Evolutionary conservation across 1,140 invertebrate genomes (phyloP).

Genomic region (Monomorium pharaonis): DNA sequence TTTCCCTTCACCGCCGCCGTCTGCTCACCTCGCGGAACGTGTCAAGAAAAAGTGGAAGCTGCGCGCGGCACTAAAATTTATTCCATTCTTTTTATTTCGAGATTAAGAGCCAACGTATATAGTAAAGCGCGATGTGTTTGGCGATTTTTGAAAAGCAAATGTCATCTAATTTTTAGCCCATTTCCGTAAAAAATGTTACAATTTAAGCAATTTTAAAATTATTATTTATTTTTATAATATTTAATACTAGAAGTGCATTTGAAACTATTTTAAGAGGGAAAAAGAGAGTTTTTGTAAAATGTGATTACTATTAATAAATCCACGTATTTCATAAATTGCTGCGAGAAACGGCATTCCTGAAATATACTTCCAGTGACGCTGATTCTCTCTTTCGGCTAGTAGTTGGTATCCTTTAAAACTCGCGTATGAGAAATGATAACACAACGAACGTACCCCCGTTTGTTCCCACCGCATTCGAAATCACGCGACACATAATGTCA

Average conservation of each 20-base stretch:
- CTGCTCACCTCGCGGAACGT: neutral
- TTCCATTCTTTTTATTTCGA: constrained; percentile 43
- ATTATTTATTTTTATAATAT: neutral
- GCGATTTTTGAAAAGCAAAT: neutral
- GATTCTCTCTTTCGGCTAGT: neutral
- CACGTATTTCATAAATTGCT: neutral
- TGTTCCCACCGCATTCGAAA: constrained; percentile 67
- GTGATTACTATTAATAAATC: neutral
- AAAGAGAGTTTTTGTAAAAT: neutral
- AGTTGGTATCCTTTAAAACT: constrained; percentile 1
- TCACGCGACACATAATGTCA: constrained; percentile 58
- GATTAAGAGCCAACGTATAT: constrained; percentile 29
- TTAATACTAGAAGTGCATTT: neutral
- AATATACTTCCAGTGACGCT: constrained; percentile 15
- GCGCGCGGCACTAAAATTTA: constrained; percentile 13
- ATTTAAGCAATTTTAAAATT: neutral
- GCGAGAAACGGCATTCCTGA: neutral
- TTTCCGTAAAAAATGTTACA: neutral
- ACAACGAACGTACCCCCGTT: neutral
- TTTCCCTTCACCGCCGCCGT: neutral
- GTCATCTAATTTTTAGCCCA: neutral
- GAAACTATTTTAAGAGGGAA: neutral
- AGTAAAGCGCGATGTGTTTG: constrained; percentile 2
- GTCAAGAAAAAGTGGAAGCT: constrained; percentile 29
- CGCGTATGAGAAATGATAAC: constrained; percentile 31